Evolutionary conservation across 2,888 invertebrate genomes (phyloP), one percentile per base, ranked within the genome.

Genomic region (Diploptera punctata): DNA sequence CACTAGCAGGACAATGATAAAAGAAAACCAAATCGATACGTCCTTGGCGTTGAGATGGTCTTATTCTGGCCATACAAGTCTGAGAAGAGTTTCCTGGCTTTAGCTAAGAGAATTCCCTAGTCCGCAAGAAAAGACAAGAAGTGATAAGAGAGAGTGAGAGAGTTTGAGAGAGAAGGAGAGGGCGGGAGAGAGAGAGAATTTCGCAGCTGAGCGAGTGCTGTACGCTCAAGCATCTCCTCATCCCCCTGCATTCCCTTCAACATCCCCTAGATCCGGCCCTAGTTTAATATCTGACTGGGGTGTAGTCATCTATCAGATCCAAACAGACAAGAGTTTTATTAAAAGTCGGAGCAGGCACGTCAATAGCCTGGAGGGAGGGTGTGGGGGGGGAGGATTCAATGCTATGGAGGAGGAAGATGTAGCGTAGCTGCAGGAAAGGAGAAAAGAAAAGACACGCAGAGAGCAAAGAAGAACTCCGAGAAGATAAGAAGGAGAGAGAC

Each of bases 291-390:
- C 84, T 82, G 83, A 81, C 83, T 82, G 81, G 83, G 83, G 84
- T 82, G 83, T 81, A 84, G 84, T 84, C 85, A 85, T 85, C 84
- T 84, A 84, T 85, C 85, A 85, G 85, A 83, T 82, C 82, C 83
- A 83, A 84, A 84, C 84, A 84, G 84, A 84, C 85, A 85, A 84
- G 84, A 84, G 84, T 85, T 85, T 85, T 85, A 85, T 84, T 84
- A 85, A 85, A 85, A 84, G 83, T 83, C 83, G 80, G 83, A 81
- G 81, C 79, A 80, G 81, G 78, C 75, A 82, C 82, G 83, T 83
- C 83, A 84, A 83, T 83, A 78, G 78, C 78, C 77, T n/a, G 71
- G 67, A 71, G 76, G 76, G 75, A 43, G 61, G 71, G 71, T 19
- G 70, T 57, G 72, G 71, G 70, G 52, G 9, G 26, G 61, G n/a